Evolutionary conservation across 2,888 invertebrate species (phyloP), one percentile per base, ranked within the genome.

Genomic region (Exocentrus adspersus): DNA sequence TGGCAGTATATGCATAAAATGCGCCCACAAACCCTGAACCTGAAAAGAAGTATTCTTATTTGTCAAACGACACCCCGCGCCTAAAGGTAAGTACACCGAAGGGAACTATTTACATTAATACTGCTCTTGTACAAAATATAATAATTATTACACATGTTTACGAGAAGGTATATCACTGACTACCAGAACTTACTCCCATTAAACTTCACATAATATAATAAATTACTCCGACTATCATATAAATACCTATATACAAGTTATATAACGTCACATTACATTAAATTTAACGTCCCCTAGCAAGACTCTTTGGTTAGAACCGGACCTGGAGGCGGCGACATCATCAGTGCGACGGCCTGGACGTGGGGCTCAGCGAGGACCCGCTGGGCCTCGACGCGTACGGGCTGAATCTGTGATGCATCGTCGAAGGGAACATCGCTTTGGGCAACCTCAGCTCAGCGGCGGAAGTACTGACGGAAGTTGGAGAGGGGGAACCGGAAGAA

Each of bases 401-500:
- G 71, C 82, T 83, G 72, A 82, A 84, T 65, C 84, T 78, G 67
- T 83, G 75, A 67, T 84, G 84, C 72, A 82, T 78, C 21, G 77
- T 73, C n/a, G 80, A 76, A 2, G 84, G 83, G 73, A 83, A 84
- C 64, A 84, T 76, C 16, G 83, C 82, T 70, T 84, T 82, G 19
- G 84, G 83, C 68, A 84, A 77, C 72, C 84, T 78, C 66, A 84
- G 69, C 61, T 84, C 84, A 41, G 82, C 75, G 43, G 82, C 75
- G 5, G 80, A 72, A 30, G 78, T 75, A 64, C 71, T 79, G 48
- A 81, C 73, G 32, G 80, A 79, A 41, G 82, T 82, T 82, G 87
- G 82, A 62, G 82, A 82, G 16, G 88, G 87, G n/a, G 88, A 88
- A 72, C 88, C 88, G 7, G 88, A 87, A 77, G 88, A 88, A 75